Evolutionary conservation across 2,797 vertebrate species (phyloP).

Genomic region (Botia almorhae): DNA sequence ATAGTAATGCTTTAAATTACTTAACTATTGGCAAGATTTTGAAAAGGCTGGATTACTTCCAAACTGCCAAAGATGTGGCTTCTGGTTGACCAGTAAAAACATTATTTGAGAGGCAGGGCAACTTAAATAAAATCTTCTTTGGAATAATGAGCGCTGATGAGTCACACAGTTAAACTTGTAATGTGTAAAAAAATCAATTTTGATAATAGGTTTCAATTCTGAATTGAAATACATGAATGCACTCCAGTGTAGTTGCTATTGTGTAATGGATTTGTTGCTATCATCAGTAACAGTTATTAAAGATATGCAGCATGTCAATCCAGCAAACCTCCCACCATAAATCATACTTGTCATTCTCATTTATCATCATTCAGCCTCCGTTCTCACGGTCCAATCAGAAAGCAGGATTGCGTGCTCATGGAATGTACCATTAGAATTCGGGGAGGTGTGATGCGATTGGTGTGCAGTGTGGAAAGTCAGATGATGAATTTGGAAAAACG

Average conservation of each 20-base stretch:
- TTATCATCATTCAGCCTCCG: slow-evolving; percentile 15
- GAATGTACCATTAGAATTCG: slow-evolving; percentile 55
- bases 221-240: not conserved
- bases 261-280: slow-evolving; percentile 28
- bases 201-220: not conserved
- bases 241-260: not conserved
- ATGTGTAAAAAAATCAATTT: not conserved
- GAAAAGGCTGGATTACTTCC: too few species aligned
- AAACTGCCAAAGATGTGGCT: too few species aligned
- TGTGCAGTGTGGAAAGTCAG: slow-evolving; percentile 49
- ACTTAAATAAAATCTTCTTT: too few species aligned
- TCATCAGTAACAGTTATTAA: slow-evolving; percentile 26
- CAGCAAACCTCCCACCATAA: slow-evolving; percentile 13
- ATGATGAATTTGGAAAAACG: slow-evolving; percentile 60
- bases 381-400: slow-evolving; percentile 19
- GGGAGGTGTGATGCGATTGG: slow-evolving; percentile 46
- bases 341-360: slow-evolving; percentile 15
- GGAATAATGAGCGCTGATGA: too few species aligned
- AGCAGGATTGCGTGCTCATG: slow-evolving; percentile 46
- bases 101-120: too few species aligned
- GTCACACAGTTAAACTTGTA: too few species aligned
- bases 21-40: too few species aligned
- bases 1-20: too few species aligned
- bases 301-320: slow-evolving; percentile 19
- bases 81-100: too few species aligned